phyloP scores from a whole-genome alignment of 1,140 invertebrate genomes.

The Zaprionus nigranus region DNA sequence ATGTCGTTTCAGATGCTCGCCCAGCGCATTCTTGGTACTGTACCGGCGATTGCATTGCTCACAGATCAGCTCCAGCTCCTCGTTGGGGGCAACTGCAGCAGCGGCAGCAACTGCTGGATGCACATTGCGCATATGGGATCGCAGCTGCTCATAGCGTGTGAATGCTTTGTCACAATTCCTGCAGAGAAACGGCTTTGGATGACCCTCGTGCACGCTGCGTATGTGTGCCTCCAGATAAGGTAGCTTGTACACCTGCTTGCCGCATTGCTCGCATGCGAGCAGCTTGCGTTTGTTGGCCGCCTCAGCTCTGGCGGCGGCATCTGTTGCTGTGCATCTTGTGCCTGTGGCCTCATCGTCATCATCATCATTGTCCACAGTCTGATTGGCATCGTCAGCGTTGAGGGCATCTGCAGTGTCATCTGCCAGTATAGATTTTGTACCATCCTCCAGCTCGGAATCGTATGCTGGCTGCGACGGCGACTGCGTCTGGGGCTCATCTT shows the following conservation, averaged over 20 bases:
- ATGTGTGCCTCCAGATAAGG: slow-evolving; percentile 78
- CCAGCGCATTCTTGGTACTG: slow-evolving; percentile 73
- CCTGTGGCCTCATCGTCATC: slow-evolving; percentile 16
- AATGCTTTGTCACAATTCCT: slow-evolving; percentile 65
- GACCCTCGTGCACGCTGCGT: slow-evolving; percentile 72
- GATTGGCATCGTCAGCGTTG: background rate
- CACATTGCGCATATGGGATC: slow-evolving; percentile 64
- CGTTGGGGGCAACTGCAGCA: slow-evolving; percentile 24
- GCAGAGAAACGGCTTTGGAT: slow-evolving; percentile 73
- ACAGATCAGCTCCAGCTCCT: slow-evolving; percentile 54
- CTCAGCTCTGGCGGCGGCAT: background rate
- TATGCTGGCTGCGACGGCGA: slow-evolving; percentile 7
- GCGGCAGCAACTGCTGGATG: slow-evolving; percentile 41
- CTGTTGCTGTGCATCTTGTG: background rate
- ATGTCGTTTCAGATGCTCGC: slow-evolving; percentile 72
- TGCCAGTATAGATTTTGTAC: slow-evolving; percentile 1
- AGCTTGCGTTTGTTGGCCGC: slow-evolving; percentile 32
- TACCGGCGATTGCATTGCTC: slow-evolving; percentile 67
- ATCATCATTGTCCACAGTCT: slow-evolving; percentile 8
- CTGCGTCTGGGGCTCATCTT: slow-evolving; percentile 17
- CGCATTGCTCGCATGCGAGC: slow-evolving; percentile 68
- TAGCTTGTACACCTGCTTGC: slow-evolving; percentile 76
- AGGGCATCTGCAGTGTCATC: background rate
- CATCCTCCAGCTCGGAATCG: slow-evolving; percentile 7
- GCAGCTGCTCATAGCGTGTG: slow-evolving; percentile 75